phyloP scores from a whole-genome alignment of 2,113 vertebrate species.

The Nematolebias whitei region DNA sequence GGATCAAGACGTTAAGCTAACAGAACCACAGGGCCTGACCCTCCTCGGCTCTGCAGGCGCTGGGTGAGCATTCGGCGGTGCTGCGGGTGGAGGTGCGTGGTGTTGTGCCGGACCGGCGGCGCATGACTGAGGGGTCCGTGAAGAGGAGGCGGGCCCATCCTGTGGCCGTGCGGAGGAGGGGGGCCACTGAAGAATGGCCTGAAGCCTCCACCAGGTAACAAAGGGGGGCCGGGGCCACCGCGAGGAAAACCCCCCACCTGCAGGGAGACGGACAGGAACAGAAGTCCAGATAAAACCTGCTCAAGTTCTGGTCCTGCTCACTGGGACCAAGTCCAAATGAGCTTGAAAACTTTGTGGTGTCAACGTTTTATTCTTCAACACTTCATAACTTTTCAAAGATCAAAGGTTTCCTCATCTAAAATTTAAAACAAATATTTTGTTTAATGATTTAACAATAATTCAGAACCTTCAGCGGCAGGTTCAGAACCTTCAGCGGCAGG shows the following conservation, averaged over 20 bases:
- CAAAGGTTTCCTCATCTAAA: too few species aligned
- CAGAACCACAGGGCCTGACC: constrained; percentile 19
- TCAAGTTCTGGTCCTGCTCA: too few species aligned
- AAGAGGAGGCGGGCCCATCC: constrained; percentile 71
- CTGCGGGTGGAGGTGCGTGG: constrained; percentile 95
- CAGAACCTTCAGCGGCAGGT: too few species aligned
- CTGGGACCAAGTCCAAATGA: too few species aligned
- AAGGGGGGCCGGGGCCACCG: constrained; percentile 72
- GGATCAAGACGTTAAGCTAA: neutral
- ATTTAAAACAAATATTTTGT: too few species aligned
- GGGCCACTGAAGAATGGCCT: constrained; percentile 85
- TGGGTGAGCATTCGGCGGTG: constrained; percentile 92
- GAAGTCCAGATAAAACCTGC: neutral
- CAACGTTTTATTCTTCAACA: too few species aligned
- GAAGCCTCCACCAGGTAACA: constrained; percentile 82
- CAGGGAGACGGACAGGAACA: constrained; percentile 46
- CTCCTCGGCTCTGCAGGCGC: constrained; percentile 90
- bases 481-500: too few species aligned
- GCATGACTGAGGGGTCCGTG: constrained; percentile 79
- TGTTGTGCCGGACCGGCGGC: constrained; percentile 85
- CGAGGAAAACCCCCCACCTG: constrained; percentile 80
- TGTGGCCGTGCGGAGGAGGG: constrained; percentile 73
- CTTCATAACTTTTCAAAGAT: too few species aligned
- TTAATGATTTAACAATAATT: too few species aligned
- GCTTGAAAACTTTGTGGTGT: too few species aligned